Base-by-base conservation (phyloP, 2,113 vertebrate genomes). In the Acrocephalus kingi region DNA sequence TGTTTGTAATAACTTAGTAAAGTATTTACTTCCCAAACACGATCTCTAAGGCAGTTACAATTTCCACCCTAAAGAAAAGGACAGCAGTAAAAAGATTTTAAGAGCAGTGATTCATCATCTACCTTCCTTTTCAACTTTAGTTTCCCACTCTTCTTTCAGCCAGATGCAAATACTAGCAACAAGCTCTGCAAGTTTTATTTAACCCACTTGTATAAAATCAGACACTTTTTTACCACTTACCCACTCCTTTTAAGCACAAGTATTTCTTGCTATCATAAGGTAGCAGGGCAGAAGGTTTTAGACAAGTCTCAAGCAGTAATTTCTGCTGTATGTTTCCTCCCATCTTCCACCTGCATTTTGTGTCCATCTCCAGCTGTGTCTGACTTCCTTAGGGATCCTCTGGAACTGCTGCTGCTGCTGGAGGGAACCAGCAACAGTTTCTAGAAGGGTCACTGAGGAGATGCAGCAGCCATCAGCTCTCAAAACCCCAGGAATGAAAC, bases 401-500 rank as follows among this genome's bases (percentile, higher is more conserved):
- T 4, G 31, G 33, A 82, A n/a, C 23, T 33, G 19, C 43, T 61
- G 37, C 17, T 69, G 45, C 18, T 28, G 18, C 43, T 35, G n/a
- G 35, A 66, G 13, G 22, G 14, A 54, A 23, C 4, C 28, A 55
- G 30, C 22, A 64, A 5, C 49, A 80, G 7, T 20, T 77, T 43
- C 49, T 15, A 9, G 10, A 67, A 64, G 20, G 67, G n/a, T 0
- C 1, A 35, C 4, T 3, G 1, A 62, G 59, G 58, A 33, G 17
- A 49, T 16, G 6, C 16, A 63, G 37, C n/a, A 93, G 37, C 43
- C 55, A 19, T 3, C 52, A 87, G 76, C 21, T 24, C 33, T 19
- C 16, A 62, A 49, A 21, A 39, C 6, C 15, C 62, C 28, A 14
- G 0, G 1, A 43, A 39, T 37, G 18, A 19, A 51, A 30, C 6